Evolutionary conservation across 92 coral and sea anemone species (phyloP), one percentile per base, ranked within the genome.

Genomic region (Pocillopora grandis): DNA sequence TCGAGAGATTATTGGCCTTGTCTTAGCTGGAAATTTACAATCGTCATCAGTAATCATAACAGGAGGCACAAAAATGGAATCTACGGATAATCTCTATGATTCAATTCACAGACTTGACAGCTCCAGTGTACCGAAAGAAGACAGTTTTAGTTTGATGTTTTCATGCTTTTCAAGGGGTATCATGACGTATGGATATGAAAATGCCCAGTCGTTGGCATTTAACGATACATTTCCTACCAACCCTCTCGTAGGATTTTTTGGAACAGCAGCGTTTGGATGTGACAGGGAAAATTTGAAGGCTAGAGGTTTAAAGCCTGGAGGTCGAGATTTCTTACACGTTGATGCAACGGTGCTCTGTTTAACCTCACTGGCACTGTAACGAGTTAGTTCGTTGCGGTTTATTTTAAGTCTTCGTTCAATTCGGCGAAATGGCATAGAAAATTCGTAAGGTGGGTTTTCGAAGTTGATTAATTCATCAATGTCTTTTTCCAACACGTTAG

Each of bases 261-360:
- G 95, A 23, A 71, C 92, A 27, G 98, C 92, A 15, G 89, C 92
- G 16, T 94, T 92, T 90, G 98, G 98, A 19, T 94, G 98, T 68
- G 98, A 94, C 85, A 87, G 83, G 35, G 92, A 89, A 57, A 67
- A 82, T 65, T 67, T 94, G 31, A 89, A 87, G 55, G 55, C 76
- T 65, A 72, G 73, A 14, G 90, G 88, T 12, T 13, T 83, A 23
- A 88, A 75, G 15, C 89, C 98, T 2, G 98, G 98, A 18, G 98
- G 98, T 2, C 79, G 95, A 81, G 95, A 94, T 49, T 94, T 91
- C 83, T 84, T 92, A 12, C 98, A 89, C 62, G 75, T 86, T 37
- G 91, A 84, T 62, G 87, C 95, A 42, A 82, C 92, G 71, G 88
- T 93, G 62, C 59, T 93, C 42, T 90, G 97, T 70, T 66, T 93